Evolutionary conservation across 1,140 invertebrate species (phyloP), one percentile per base, ranked within the genome.

Genomic region (Lycorma delicatula): DNA sequence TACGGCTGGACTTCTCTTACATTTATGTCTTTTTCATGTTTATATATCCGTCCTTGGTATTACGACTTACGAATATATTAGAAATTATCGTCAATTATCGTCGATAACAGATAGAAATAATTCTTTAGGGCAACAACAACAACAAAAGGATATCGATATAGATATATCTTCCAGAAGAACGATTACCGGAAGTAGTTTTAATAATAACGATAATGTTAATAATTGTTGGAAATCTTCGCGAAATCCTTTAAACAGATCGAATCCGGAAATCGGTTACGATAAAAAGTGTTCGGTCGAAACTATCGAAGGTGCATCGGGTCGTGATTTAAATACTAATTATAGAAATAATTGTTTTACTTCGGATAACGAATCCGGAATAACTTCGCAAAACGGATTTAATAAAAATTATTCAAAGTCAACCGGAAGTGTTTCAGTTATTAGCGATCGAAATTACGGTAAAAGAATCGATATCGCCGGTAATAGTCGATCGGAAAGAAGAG

Each of bases 61-160:
- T 16, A 93, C 91, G 5, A 95, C 91, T 0, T 95, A 93, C 71
- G 91, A 94, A 69, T 95, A 93, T 69, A 85, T 91, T 38, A 69
- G 82, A 1, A 81, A 77, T 53, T 81, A 83, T 63, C 70, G 82
- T 3, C 54, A 62, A 31, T 47, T 63, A 34, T 48, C 60, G 36
- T 60, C 55, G 12, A 34, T 23, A 38, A 34, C 56, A 16, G 16
- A 23, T 4, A 46, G 38, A 16, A 57, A n/a, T n/a, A n/a, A n/a
- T n/a, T 26, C 48, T 23, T 50, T 50, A 26, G 23, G 34, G 7
- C 36, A 38, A 44, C 41, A 44, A 18, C 41, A 16, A 41, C 38
- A 41, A 41, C 38, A 20, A 16, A 41, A 41, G 16, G 1, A 44
- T 16, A 44, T 44, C 41, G 13, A 6, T 11, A 44, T 20, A 9